These are phyloP conservation scores for Nesospiza acunhae DNA, from an alignment of 2,113 vertebrate genomes.

Conservation along the genomic window DNA sequence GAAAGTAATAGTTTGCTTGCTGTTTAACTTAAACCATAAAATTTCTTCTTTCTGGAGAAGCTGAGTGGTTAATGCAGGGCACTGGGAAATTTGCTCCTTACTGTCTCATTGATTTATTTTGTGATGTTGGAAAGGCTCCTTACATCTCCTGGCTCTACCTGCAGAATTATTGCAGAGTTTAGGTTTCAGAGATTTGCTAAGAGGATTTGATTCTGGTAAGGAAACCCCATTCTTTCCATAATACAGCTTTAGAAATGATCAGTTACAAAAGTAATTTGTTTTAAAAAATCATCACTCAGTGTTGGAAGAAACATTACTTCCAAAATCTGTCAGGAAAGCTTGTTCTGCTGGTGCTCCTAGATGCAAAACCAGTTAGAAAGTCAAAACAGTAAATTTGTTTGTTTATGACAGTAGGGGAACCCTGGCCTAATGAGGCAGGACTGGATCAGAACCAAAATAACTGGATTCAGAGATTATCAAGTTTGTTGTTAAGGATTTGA, in stretches of 20 bases:
- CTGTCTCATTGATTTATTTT: not conserved
- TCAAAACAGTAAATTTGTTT: not conserved
- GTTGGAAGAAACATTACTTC: not conserved
- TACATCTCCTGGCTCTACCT: not conserved
- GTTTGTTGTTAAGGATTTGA: not conserved
- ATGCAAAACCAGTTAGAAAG: not conserved
- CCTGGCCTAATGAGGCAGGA: not conserved
- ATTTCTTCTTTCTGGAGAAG: not conserved
- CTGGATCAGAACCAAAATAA: not conserved
- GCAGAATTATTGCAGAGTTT: not conserved
- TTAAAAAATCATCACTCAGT: not conserved
- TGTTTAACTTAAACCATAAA: slow-evolving; percentile 3
- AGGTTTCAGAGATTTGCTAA: not conserved
- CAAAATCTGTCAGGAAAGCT: not conserved
- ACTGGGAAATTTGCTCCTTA: not conserved
- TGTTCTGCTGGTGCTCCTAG: not conserved
- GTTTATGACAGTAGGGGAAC: not conserved
- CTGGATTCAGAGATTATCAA: not conserved
- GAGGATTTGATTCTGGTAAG: not conserved
- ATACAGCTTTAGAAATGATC: not conserved
- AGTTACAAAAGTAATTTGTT: not conserved
- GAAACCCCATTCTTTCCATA: not conserved
- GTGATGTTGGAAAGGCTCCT: not conserved
- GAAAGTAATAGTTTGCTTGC: not conserved
- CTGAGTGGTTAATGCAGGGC: not conserved